phyloP scores from a whole-genome alignment of 1,140 invertebrate genomes.

The Dreissena polymorpha region DNA sequence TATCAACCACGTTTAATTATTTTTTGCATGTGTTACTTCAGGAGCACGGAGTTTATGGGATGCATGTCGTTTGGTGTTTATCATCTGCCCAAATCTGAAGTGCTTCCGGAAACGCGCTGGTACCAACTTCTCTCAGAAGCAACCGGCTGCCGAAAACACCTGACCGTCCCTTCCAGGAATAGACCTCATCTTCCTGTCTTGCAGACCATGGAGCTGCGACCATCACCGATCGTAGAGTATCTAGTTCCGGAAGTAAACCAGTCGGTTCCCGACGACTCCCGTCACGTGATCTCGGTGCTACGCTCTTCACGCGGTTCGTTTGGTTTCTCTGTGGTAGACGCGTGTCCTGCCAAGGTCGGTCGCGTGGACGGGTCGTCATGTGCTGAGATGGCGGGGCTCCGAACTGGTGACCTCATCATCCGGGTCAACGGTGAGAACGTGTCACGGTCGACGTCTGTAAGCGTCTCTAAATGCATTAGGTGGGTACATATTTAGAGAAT shows the following conservation, averaged over 20 bases:
- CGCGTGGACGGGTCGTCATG: conserved; percentile 91
- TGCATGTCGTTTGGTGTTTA: conserved; percentile 50
- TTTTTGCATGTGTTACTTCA: neutral
- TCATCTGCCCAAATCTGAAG: conserved; percentile 6
- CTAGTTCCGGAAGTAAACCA: conserved; percentile 8
- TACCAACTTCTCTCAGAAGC: conserved; percentile 80
- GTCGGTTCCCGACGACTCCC: conserved; percentile 11
- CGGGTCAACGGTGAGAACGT: conserved; percentile 90
- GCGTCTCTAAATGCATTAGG: conserved; percentile 67
- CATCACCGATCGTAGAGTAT: conserved; percentile 11
- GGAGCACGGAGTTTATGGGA: conserved; percentile 21
- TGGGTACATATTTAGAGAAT: conserved; percentile 34
- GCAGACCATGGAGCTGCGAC: conserved; percentile 21
- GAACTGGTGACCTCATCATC: conserved; percentile 93
- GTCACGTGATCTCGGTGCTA: conserved; percentile 23
- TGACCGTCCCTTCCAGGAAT: conserved; percentile 54
- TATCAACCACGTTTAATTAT: no score
- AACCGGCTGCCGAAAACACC: conserved; percentile 76
- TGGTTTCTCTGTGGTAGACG: conserved; percentile 93
- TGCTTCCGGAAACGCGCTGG: conserved; percentile 74
- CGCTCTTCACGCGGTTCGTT: conserved; percentile 80
- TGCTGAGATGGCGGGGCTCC: conserved; percentile 92
- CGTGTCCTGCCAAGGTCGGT: conserved; percentile 90
- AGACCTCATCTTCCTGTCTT: conserved; percentile 15
- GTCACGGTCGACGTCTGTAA: conserved; percentile 68